These are phyloP conservation scores for Toxostoma redivivum DNA, from an alignment of 2,113 vertebrate species.

Conservation along the genomic window DNA sequence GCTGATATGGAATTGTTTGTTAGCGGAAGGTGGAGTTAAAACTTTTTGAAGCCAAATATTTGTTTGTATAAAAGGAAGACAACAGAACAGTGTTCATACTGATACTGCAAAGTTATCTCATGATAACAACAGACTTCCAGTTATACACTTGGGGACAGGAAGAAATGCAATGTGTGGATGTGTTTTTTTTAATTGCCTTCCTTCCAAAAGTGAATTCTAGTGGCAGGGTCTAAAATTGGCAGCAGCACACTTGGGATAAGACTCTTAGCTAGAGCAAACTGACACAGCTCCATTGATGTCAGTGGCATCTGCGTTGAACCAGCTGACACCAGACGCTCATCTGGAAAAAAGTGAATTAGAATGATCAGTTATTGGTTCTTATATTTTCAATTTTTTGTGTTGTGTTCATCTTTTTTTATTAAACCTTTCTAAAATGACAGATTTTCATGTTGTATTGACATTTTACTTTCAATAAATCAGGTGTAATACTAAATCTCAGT, in stretches of 20 bases:
- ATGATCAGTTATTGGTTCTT: background rate
- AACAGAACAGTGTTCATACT: background rate
- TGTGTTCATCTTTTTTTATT: background rate
- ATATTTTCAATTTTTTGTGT: background rate
- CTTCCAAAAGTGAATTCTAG: conserved; percentile 9
- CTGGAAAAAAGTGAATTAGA: background rate
- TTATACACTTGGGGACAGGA: background rate
- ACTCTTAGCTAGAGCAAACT: background rate
- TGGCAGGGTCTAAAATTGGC: background rate
- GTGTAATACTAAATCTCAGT: background rate
- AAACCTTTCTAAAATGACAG: background rate
- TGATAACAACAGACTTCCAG: background rate
- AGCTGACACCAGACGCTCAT: conserved; percentile 8
- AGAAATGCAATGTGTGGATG: background rate
- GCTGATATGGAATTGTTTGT: background rate
- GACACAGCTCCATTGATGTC: background rate
- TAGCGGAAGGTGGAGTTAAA: background rate
- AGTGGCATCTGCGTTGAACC: background rate
- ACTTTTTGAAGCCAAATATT: background rate
- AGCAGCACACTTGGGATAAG: background rate
- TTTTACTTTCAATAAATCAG: background rate
- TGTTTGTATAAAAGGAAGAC: background rate
- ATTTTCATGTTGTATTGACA: background rate
- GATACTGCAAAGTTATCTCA: background rate
- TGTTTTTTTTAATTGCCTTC: background rate